Conservation (phyloP, 92 coral and sea anemone species). For the Bergia sp. region DNA sequence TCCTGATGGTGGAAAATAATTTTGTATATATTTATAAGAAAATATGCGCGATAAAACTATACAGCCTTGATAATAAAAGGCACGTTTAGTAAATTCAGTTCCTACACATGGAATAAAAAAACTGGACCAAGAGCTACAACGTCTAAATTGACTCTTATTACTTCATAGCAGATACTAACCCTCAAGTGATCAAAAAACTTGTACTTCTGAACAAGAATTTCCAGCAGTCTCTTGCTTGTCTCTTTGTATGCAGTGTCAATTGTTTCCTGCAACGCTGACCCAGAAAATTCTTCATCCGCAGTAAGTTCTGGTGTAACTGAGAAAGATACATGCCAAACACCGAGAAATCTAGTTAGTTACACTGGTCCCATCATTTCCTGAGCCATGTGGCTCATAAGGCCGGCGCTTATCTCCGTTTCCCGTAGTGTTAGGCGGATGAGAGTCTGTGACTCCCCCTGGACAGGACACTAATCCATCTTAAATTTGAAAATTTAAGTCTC, state of each 20-base stretch:
- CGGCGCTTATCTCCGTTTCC: too few species aligned
- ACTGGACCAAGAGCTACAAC: neutral
- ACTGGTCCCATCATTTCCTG: neutral
- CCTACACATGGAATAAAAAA: too few species aligned
- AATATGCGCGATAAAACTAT: too few species aligned
- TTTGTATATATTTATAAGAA: too few species aligned
- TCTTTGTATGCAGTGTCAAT: constrained; percentile 84
- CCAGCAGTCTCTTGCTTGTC: constrained; percentile 95
- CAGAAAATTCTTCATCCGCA: constrained; percentile 92
- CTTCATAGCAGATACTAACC: constrained; percentile 48
- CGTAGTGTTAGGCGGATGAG: too few species aligned
- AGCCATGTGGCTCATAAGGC: too few species aligned
- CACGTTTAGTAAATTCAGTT: too few species aligned
- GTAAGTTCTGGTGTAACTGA: constrained; percentile 86
- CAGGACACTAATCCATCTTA: too few species aligned
- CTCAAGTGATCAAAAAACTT: constrained; percentile 94
- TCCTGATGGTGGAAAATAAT: too few species aligned
- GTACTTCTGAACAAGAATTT: constrained; percentile 91
- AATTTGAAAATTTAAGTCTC: too few species aligned
- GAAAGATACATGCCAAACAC: neutral
- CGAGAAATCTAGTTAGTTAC: neutral
- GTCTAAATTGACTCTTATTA: neutral
- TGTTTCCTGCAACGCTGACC: constrained; percentile 89
- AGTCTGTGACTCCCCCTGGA: too few species aligned
- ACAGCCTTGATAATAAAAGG: too few species aligned